phyloP scores from a whole-genome alignment of 30 jellyfish, hydroid and myxozoan genomes.

The Pelagia noctiluca region DNA sequence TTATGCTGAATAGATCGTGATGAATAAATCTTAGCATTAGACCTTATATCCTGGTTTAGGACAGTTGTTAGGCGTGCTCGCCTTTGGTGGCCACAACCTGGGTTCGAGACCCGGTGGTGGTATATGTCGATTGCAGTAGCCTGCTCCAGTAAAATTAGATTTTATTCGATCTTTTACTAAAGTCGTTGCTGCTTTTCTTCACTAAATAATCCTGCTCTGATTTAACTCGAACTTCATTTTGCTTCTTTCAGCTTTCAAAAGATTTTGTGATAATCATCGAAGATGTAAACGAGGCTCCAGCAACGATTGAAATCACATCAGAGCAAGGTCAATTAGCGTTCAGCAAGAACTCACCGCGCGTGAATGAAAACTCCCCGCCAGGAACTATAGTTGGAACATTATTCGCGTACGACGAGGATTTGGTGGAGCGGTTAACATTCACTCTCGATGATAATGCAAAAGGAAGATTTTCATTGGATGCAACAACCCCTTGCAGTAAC shows the following conservation, averaged over 20 bases:
- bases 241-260: constrained; percentile 49
- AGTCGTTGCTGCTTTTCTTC: no score
- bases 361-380: constrained; percentile 67
- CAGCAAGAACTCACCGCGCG: constrained; percentile 63
- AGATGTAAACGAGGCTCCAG: constrained; percentile 91
- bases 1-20: no score
- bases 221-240: background rate
- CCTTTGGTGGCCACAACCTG: no score
- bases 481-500: constrained; percentile 27
- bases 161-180: no score
- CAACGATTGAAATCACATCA: constrained; percentile 57
- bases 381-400: constrained; percentile 80
- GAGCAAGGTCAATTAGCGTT: constrained; percentile 59
- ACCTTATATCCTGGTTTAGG: no score
- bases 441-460: constrained; percentile 61
- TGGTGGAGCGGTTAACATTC: constrained; percentile 57
- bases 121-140: no score
- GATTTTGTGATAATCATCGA: constrained; percentile 58
- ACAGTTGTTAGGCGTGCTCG: no score
- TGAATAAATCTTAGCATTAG: no score
- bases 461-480: constrained; percentile 47
- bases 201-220: background rate
- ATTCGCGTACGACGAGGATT: constrained; percentile 81
- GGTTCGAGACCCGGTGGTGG: no score
- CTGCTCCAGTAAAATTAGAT: no score